Evolutionary conservation across 2,888 invertebrate genomes (phyloP), one percentile per base, ranked within the genome.

Genomic region (Melanostoma scalare): DNA sequence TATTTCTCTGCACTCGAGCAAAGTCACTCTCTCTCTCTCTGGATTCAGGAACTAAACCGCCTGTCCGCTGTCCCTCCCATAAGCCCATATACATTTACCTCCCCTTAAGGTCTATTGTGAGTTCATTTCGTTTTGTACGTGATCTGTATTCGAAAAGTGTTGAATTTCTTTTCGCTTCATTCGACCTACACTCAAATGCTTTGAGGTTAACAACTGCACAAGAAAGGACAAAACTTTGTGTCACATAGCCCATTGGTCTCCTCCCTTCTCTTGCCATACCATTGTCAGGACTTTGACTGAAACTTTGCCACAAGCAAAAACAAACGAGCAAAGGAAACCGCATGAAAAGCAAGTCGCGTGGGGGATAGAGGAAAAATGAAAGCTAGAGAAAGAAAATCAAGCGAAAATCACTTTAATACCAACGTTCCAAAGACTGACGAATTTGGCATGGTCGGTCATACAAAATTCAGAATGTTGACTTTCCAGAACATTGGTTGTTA

Each of bases 101-200:
- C 42, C 31, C 10, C 65, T 71, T 40, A 71, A 50, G 65, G 61
- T 73, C 77, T 68, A 68, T 82, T 73, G 61, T 52, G 56, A 77
- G 81, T 82, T 82, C 73, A 82, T 82, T 77, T 50, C 53, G 56
- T 73, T 56, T 6, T 9, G 9, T 73, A 82, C 81, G 81, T 82
- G 81, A 68, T 61, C 61, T 44, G 81, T 56, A 9, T 77, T 35
- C 46, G 73, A 78, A 72, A 81, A 38, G 48, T 74, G 61, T 79
- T 79, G 56, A 35, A 71, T 60, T 65, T 72, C 46, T 38, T 56
- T 58, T 58, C 67, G 44, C 55, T 68, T 81, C 61, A 76, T 77
- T 77, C 44, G 30, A 56, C 60, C 52, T 55, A 65, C 55, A 40
- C 52, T 72, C 67, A 81, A 77, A 71, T 72, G 71, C 71, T 76